Evolutionary conservation across 2,888 invertebrate genomes (phyloP), one percentile per base, ranked within the genome.

Genomic region (Branchipolynoe longqiensis): DNA sequence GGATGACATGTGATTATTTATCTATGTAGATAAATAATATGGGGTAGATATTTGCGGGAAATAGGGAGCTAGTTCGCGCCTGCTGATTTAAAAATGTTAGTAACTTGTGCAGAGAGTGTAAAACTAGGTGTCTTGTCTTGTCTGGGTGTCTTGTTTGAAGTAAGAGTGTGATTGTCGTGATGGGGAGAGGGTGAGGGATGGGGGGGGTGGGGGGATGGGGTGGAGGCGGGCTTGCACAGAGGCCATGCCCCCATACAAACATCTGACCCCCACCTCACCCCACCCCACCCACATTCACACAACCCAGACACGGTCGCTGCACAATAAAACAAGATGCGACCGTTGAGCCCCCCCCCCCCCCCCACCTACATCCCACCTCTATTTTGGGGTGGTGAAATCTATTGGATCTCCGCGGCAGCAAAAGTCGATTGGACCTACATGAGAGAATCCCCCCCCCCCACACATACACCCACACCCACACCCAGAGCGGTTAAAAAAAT

Each of bases 311-410:
- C 69, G 69, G 69, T 69, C 4, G 3, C 36, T 69, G 69, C 69
- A 69, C 69, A 69, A 69, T 69, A 36, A 69, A 69, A 69, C 69
- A 69, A 69, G 69, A 33, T 33, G 36, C 69, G 69, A 38, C 33
- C 69, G 69, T 69, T 69, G 38, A 38, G 38, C 36, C 69, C 38
- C 8, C n/a, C n/a, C n/a, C n/a, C n/a, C n/a, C n/a, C n/a, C n/a
- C n/a, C n/a, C n/a, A n/a, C n/a, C n/a, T n/a, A n/a, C n/a, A n/a
- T 69, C 38, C 69, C 38, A 69, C 38, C 38, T 69, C 36, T 36
- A 69, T 69, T 69, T 69, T 33, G 38, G 38, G 69, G 69, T 69
- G 36, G n/a, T n/a, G n/a, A n/a, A n/a, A 69, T 69, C 69, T 69
- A 69, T 69, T 69, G 69, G 69, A 69, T 69, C 69, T 69, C 38